Percentiles rank a stretch among this genome's conserved stretches.
Evolutionary conservation across 2,797 vertebrate species (phyloP).

Genomic region (Nyctalus aviator): DNA sequence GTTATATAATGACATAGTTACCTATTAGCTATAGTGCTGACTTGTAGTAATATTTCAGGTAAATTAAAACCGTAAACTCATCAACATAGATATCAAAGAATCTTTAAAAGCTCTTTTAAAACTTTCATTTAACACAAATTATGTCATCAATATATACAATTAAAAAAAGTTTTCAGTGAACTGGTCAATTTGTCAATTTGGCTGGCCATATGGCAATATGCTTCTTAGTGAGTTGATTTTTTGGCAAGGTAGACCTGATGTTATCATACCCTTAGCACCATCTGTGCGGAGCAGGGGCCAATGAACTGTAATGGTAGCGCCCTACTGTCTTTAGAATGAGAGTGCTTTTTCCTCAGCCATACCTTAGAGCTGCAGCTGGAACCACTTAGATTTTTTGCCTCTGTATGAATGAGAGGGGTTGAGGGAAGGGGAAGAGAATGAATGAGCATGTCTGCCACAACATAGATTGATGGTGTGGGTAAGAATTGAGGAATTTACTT

Average conservation of each 20-base stretch:
- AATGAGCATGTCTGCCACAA: background rate
- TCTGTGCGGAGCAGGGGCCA: background rate
- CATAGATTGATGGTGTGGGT: background rate
- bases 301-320: background rate
- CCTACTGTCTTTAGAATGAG: background rate
- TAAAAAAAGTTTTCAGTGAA: constrained; percentile 39
- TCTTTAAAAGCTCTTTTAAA: background rate
- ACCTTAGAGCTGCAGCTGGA: background rate
- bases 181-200: background rate
- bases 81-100: background rate
- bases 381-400: background rate
- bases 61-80: constrained; percentile 30
- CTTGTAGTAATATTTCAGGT: background rate
- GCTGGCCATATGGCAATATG: background rate
- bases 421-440: background rate
- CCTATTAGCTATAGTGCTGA: background rate
- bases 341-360: background rate
- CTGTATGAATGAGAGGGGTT: background rate
- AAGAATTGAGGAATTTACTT: background rate
- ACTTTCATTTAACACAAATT: constrained; percentile 21
- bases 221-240: background rate
- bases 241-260: background rate
- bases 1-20: background rate
- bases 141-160: background rate
- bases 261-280: background rate